These are phyloP conservation scores for Festucalex cinctus DNA, from an alignment of 2,113 vertebrate species.

Conservation along the genomic window DNA sequence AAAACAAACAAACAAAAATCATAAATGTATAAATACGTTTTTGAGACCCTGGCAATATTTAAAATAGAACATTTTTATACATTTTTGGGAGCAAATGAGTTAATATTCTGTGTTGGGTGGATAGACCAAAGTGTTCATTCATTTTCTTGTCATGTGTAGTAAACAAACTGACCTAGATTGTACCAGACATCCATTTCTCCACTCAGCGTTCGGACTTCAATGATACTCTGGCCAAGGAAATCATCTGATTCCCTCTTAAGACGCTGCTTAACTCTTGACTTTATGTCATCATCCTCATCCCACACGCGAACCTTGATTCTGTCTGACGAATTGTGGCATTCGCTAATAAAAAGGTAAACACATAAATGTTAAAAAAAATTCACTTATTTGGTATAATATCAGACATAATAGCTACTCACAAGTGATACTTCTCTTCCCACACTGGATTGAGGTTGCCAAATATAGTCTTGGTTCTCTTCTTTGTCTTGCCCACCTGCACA, in stretches of 20 bases:
- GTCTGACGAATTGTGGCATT: slow-evolving; percentile 98
- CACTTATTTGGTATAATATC: no score
- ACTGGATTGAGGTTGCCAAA: slow-evolving; percentile 97
- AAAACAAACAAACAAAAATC: no score
- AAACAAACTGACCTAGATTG: slow-evolving; percentile 84
- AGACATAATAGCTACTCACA: slow-evolving; percentile 77
- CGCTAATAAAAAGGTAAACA: slow-evolving; percentile 67
- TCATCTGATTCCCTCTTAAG: slow-evolving; percentile 96
- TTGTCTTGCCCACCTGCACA: slow-evolving; percentile 96
- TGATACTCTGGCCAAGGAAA: slow-evolving; percentile 96
- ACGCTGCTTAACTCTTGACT: slow-evolving; percentile 94
- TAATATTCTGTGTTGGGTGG: no score
- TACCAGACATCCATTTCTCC: slow-evolving; percentile 99
- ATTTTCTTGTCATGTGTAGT: neutral
- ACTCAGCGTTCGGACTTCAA: slow-evolving; percentile 93
- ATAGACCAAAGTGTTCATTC: no score
- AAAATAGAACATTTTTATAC: no score
- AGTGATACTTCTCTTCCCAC: slow-evolving; percentile 98
- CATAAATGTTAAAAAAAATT: neutral
- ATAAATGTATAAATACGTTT: no score
- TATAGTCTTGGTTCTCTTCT: slow-evolving; percentile 97
- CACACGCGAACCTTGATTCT: slow-evolving; percentile 97
- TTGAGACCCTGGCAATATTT: no score
- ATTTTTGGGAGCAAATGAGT: no score
- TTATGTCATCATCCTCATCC: slow-evolving; percentile 99